Evolutionary conservation across 2,888 invertebrate species (phyloP).

Genomic region (Melanchra persicariae): DNA sequence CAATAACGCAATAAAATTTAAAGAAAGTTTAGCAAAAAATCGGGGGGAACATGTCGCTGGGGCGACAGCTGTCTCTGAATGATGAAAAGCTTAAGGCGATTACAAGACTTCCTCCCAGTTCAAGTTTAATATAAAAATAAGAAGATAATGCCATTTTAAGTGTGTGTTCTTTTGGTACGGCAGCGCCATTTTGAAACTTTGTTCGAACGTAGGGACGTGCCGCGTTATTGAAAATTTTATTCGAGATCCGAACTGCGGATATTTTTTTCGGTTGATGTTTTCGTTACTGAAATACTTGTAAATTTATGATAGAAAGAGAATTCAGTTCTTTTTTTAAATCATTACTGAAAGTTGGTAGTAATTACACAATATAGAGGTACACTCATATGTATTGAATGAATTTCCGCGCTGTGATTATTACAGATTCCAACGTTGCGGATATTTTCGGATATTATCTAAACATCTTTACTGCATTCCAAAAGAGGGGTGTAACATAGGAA

Average conservation of each 20-base stretch:
- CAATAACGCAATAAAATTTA: constrained; percentile 68
- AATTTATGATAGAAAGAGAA: background rate
- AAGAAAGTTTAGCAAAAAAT: constrained; percentile 64
- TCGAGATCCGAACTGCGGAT: constrained; percentile 27
- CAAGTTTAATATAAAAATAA: constrained; percentile 88
- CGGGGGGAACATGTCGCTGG: constrained; percentile 65
- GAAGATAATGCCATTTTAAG: constrained; percentile 86
- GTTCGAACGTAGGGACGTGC: constrained; percentile 62
- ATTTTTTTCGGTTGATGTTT: constrained; percentile 3
- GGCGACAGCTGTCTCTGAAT: constrained; percentile 86
- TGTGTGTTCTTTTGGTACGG: constrained; percentile 76
- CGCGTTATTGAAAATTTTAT: constrained; percentile 55
- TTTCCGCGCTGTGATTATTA: background rate
- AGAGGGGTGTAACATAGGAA: constrained; percentile 56
- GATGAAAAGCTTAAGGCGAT: constrained; percentile 88
- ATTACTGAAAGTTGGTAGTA: no score
- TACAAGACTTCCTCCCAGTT: constrained; percentile 81
- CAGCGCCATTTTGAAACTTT: constrained; percentile 74
- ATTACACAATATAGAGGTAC: no score
- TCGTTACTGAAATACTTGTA: background rate
- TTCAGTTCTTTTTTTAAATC: background rate
- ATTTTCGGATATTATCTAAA: constrained; percentile 28
- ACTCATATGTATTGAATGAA: no score
- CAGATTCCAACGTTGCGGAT: constrained; percentile 4
- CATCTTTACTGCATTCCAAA: background rate